These are phyloP conservation scores for Ditylenchus weischeri DNA, from an alignment of 2,888 invertebrate species.

Conservation along the genomic window DNA sequence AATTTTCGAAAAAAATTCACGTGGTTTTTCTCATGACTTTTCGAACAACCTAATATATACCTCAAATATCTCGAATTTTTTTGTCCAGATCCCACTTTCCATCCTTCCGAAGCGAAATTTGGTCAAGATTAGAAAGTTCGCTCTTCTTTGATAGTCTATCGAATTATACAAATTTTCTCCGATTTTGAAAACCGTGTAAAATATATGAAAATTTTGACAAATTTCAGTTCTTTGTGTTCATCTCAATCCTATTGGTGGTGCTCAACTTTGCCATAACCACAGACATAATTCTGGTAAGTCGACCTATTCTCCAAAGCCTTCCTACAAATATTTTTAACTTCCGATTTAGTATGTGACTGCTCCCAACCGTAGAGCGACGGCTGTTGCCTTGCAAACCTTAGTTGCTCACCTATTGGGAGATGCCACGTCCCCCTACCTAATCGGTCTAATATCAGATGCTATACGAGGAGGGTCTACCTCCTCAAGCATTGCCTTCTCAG, in stretches of 20 bases:
- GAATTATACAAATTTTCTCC: no score
- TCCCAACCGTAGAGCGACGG: conserved; percentile 89
- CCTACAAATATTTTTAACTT: not conserved
- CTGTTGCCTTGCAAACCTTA: conserved; percentile 94
- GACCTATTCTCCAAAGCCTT: not conserved
- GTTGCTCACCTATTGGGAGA: conserved; percentile 66
- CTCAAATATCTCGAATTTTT: no score
- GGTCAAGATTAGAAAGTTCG: no score
- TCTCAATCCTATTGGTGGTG: conserved; percentile 71
- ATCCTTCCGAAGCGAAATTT: no score
- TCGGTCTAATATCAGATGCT: conserved; percentile 67
- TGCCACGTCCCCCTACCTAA: conserved; percentile 92
- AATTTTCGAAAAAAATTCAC: no score
- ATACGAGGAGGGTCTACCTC: conserved; percentile 33
- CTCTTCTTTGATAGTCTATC: no score
- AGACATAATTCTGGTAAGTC: conserved; percentile 70
- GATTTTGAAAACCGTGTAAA: no score
- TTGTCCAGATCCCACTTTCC: no score
- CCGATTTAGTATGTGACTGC: conserved; percentile 83
- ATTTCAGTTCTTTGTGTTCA: conserved; percentile 62
- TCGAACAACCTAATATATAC: no score
- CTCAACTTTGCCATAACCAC: conserved; percentile 97
- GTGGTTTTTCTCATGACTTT: no score
- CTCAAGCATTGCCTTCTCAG: not conserved
- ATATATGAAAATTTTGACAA: no score